Evolutionary conservation across 2,797 vertebrate species (phyloP).

Genomic region (Mergus octosetaceus): DNA sequence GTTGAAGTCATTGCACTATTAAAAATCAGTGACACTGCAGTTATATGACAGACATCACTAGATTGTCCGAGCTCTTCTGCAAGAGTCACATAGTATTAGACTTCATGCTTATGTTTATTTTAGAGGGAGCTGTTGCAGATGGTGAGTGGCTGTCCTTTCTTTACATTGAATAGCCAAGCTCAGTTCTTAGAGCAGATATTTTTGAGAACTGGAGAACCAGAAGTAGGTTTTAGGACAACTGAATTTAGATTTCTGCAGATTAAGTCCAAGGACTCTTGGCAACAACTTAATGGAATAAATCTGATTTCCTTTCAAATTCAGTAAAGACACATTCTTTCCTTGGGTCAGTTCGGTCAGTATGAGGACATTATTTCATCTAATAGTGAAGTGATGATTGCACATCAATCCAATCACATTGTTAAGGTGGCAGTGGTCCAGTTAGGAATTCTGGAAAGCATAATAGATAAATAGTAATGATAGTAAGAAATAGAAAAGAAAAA

Average conservation of each 20-base stretch:
- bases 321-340: background rate
- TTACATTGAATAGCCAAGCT: background rate
- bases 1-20: background rate
- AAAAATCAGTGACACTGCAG: background rate
- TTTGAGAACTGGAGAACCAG: background rate
- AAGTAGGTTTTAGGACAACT: background rate
- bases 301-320: background rate
- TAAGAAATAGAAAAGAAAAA: background rate
- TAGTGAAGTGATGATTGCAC: background rate
- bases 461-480: background rate
- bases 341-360: background rate
- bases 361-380: background rate
- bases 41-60: background rate
- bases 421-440: background rate
- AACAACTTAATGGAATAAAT: background rate
- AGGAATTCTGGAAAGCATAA: slow-evolving; percentile 3
- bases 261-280: background rate
- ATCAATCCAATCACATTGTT: background rate
- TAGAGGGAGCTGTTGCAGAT: background rate
- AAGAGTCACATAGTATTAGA: fast-evolving
- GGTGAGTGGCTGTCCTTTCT: background rate
- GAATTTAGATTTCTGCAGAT: background rate
- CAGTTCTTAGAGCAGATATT: background rate
- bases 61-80: background rate
- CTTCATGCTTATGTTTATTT: background rate